A percentile compares a stretch with the other conserved stretches of the same genome.
phyloP scores from a whole-genome alignment of 2,888 invertebrate species.

The Bruchidius siliquastri region DNA sequence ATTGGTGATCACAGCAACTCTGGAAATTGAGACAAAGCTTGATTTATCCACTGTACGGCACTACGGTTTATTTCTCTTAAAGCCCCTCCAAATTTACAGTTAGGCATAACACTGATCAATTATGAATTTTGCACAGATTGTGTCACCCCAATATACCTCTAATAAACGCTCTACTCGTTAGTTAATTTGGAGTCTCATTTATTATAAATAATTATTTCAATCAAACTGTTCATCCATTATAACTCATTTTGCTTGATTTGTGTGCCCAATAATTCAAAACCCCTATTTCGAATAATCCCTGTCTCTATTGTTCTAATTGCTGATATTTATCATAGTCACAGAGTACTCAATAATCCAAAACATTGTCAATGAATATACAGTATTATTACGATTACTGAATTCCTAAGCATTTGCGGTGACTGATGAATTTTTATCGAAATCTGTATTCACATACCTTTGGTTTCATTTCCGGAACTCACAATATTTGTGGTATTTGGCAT shows the following conservation, averaged over 20 bases:
- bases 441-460: too few relatives aligned
- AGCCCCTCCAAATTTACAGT: background rate
- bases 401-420: too few relatives aligned
- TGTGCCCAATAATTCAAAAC: background rate
- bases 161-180: background rate
- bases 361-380: background rate
- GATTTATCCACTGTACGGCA: too few relatives aligned
- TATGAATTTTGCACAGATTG: background rate
- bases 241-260: background rate
- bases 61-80: too few relatives aligned
- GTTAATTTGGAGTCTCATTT: background rate
- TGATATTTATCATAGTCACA: background rate
- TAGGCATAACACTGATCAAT: background rate
- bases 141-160: background rate
- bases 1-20: too few relatives aligned
- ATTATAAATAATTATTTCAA: background rate
- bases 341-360: background rate
- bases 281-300: background rate
- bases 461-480: too few relatives aligned
- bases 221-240: background rate
- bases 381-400: too few relatives aligned
- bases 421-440: too few relatives aligned
- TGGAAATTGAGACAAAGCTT: too few relatives aligned
- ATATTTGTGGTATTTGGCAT: too few relatives aligned
- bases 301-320: background rate